Percentiles rank a stretch among this genome's conserved stretches.
Evolutionary conservation across 2,113 vertebrate genomes (phyloP).

Genomic region (Leucoraja erinaceus): DNA sequence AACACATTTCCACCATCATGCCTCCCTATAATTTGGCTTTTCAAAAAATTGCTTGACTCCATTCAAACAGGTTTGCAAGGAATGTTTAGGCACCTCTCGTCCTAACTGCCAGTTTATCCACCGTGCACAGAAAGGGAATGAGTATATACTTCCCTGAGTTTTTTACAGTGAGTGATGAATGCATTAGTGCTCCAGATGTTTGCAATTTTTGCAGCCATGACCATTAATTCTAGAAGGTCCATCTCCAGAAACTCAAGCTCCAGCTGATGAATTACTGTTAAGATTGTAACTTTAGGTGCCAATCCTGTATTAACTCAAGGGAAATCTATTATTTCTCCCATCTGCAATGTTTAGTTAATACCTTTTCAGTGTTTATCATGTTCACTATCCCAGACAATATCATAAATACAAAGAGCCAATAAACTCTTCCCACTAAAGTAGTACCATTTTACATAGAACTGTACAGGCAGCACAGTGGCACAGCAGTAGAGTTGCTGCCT

Average conservation of each 20-base stretch:
- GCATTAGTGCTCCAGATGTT: background rate
- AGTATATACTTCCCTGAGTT: background rate
- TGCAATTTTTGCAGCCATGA: background rate
- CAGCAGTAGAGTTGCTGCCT: no score
- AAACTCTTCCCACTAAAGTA: background rate
- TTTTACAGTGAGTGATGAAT: background rate
- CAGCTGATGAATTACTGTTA: background rate
- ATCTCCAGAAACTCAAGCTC: background rate
- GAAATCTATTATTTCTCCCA: background rate
- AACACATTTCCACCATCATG: background rate
- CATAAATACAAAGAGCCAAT: background rate
- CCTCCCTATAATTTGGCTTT: background rate
- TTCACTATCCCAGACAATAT: background rate
- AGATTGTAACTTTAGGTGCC: background rate
- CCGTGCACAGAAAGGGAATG: background rate
- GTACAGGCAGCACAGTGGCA: no score
- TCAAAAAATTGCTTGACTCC: constrained; percentile 1
- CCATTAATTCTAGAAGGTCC: constrained; percentile 16
- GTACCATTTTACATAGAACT: no score
- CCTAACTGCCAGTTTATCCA: background rate
- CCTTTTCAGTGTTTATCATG: background rate
- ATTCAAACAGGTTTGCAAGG: constrained; percentile 2
- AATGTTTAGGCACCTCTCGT: background rate
- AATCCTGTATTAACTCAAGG: background rate
- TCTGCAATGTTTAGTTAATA: background rate